These are phyloP conservation scores for Pharmacophagus antenor DNA, from an alignment of 2,888 invertebrate species.

Conservation along the genomic window DNA sequence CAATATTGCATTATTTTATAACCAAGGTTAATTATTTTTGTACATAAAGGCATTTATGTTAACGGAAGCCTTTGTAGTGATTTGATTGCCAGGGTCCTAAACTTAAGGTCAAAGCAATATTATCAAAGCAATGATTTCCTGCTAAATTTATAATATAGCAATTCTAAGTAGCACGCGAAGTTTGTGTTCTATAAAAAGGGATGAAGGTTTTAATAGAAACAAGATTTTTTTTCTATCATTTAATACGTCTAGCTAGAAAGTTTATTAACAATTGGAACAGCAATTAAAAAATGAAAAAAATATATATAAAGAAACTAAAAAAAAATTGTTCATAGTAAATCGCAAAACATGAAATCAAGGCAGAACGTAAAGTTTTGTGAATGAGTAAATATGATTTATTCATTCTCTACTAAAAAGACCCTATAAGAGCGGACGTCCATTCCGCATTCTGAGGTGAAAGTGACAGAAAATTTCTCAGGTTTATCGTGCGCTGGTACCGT, in stretches of 20 bases:
- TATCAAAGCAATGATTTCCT: constrained; percentile 1
- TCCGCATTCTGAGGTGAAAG: constrained; percentile 67
- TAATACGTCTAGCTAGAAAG: background rate
- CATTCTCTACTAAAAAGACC: constrained; percentile 53
- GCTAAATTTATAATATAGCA: background rate
- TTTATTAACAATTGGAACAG: background rate
- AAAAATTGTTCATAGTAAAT: background rate
- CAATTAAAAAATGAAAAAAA: background rate
- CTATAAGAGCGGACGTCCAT: constrained; percentile 71
- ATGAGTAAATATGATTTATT: constrained; percentile 3
- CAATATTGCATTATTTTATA: background rate
- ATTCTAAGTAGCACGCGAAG: constrained; percentile 10
- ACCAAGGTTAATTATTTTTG: constrained; percentile 12
- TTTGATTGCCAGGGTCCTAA: constrained; percentile 30
- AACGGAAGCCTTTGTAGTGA: constrained; percentile 36
- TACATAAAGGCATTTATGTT: constrained; percentile 27
- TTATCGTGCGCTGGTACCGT: constrained; percentile 52
- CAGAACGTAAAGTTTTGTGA: too few relatives aligned
- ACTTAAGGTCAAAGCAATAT: constrained; percentile 30
- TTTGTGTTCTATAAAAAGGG: background rate
- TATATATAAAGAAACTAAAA: background rate
- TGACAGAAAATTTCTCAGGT: constrained; percentile 60
- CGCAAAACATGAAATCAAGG: too few relatives aligned
- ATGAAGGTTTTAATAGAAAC: background rate
- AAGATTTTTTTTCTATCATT: background rate